phyloP scores from a whole-genome alignment of 1,140 invertebrate species.

The Drosophila nikananu region DNA sequence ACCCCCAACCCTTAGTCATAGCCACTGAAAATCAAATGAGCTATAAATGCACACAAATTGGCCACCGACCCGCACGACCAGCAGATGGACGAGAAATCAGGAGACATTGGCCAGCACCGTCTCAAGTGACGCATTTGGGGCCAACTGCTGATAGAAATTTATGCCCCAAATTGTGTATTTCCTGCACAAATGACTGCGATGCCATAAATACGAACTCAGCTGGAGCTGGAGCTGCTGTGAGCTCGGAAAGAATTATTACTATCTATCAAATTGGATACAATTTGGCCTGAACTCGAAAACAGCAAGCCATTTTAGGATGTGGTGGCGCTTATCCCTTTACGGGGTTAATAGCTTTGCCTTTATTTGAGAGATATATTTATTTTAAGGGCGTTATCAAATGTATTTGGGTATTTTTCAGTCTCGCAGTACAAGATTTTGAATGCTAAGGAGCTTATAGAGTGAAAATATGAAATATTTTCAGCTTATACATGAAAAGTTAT shows the following conservation, averaged over 20 bases:
- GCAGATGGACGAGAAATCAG: conserved; percentile 29
- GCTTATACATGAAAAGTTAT: neutral
- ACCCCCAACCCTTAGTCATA: conserved; percentile 36
- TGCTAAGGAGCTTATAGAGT: neutral
- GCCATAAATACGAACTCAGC: conserved; percentile 44
- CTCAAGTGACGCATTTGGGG: conserved; percentile 37
- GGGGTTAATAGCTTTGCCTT: conserved; percentile 23
- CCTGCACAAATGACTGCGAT: conserved; percentile 51
- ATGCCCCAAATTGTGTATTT: conserved; percentile 67
- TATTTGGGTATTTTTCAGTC: neutral
- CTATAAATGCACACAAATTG: conserved; percentile 78
- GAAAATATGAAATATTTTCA: neutral
- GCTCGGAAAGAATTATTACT: conserved; percentile 42
- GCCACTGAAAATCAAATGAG: conserved; percentile 74
- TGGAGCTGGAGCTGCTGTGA: conserved; percentile 27
- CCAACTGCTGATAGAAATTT: conserved; percentile 55
- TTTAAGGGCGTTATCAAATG: neutral
- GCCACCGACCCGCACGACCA: conserved; percentile 7
- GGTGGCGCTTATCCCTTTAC: conserved; percentile 25
- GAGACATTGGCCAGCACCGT: conserved; percentile 26
- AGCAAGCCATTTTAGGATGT: conserved; percentile 23
- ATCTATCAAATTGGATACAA: conserved; percentile 49
- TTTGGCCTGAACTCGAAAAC: conserved; percentile 28
- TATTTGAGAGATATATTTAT: conserved; percentile 10
- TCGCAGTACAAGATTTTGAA: neutral